Evolutionary conservation across 2,888 invertebrate genomes (phyloP), one percentile per base, ranked within the genome.

Genomic region (Cheilosia urbana): DNA sequence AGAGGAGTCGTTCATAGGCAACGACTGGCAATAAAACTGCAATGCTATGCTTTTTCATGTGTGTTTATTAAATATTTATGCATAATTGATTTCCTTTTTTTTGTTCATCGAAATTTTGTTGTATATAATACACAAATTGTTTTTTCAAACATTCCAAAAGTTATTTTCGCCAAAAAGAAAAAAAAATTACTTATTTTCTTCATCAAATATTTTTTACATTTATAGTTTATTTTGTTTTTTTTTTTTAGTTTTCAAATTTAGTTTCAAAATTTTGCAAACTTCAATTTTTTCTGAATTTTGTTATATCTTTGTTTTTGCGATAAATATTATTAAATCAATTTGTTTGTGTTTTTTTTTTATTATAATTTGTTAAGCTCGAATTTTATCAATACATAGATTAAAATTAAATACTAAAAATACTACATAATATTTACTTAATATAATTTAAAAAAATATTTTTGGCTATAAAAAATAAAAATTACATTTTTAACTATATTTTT

Each of bases 271-370:
- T 65, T 66, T 71, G 66, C 71, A 79, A 75, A 65, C 66, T 73
- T 62, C 11, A 21, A 15, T 42, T 60, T 47, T 45, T 75, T 53
- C 40, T 71, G 62, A 30, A 15, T 60, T 30, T 58, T 51, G 49
- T 37, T 37, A 37, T 53, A n/a, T 55, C 9, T 65, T 49, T 49
- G 13, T 42, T 75, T 55, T 66, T 62, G 77, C 45, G 40, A 72
- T 87, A 77, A 73, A 69, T 69, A 87, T 90, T 90, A 90, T 90
- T 90, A 88, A 90, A 91, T 90, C 89, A 91, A 91, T 90, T 89
- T 89, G 89, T 89, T 90, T 85, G 55, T 63, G 13, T 55, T 62
- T 40, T 49, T 62, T 55, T 40, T 40, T 40, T 55, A 58, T 77
- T 77, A 87, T 78, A 82, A 87, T 82, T 65, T 53, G 58, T 81